Base-by-base conservation (phyloP, 2,888 invertebrate genomes). In the Drosophila nr. medialis region DNA sequence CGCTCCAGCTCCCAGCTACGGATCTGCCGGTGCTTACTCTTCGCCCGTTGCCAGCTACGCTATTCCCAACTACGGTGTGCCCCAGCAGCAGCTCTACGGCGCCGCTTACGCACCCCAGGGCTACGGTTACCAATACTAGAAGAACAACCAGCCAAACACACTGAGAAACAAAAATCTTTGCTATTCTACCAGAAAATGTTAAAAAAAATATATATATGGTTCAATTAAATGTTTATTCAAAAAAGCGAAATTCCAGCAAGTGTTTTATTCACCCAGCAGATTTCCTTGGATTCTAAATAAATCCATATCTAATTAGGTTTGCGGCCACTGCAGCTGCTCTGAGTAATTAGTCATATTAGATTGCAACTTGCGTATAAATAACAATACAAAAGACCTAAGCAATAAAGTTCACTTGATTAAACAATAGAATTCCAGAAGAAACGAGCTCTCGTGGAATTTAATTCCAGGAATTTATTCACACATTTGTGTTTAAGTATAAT, bases 11-110 rank as follows among this genome's bases (percentile, higher is more conserved):
- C 59, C 76, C 13, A 64, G 78, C 78, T 90, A 90, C 45, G 87
- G 87, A 62, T 83, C 90, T 54, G 76, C 86, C 42, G 92, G 90
- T 27, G 90, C 91, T 36, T 91, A 91, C 72, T 91, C 91, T 29
- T 49, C 89, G 5, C 91, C 91, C 42, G 83, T 91, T 49, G 89
- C 91, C 62, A 70, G 77, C 53, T 89, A 86, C 27, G 54, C 76
- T 15, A 67, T 71, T n/a, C 89, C 92, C 73, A 80, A 72, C 50
- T 90, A 84, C 27, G 74, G 76, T n/a, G 51, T 81, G 4, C 91
- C 92, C 34, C 82, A 84, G 56, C 84, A 84, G 70, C 88, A 82
- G 66, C 30, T 74, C 67, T 86, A 74, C 27, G 48, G 64, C 34
- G 76, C 79, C 59, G 83, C 75, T 55, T 90, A 85, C 36, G 53